phyloP scores from a whole-genome alignment of 92 coral and sea anemone genomes.

The Pocillopora meandrina region DNA sequence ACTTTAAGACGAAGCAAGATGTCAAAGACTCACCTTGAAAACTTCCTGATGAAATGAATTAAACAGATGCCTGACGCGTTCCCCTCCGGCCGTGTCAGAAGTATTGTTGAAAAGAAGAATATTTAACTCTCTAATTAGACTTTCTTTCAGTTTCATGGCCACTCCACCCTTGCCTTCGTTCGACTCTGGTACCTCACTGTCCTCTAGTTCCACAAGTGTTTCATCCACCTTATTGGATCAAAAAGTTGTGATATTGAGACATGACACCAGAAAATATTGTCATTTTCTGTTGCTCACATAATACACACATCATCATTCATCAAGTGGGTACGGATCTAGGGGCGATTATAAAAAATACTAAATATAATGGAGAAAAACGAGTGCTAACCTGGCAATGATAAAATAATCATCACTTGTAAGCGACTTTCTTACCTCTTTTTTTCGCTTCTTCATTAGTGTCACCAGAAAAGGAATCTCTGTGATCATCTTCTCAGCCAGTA shows the following conservation, averaged over 20 bases:
- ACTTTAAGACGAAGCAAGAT: not conserved
- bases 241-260: not conserved
- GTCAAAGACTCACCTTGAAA: slow-evolving; percentile 31
- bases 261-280: no score
- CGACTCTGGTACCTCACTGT: slow-evolving; percentile 64
- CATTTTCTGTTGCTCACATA: no score
- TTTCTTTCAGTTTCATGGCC: slow-evolving; percentile 54
- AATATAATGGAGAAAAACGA: no score
- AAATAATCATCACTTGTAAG: not conserved
- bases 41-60: slow-evolving; percentile 42
- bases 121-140: slow-evolving; percentile 47
- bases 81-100: slow-evolving; percentile 60
- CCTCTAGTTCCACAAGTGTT: slow-evolving; percentile 44
- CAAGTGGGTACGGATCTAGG: no score
- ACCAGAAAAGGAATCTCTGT: slow-evolving; percentile 68
- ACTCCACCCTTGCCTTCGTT: slow-evolving; percentile 60
- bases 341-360: no score
- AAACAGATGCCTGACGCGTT: slow-evolving; percentile 61
- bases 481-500: slow-evolving; percentile 77
- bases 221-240: slow-evolving; percentile 28
- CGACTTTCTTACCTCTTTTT: slow-evolving; percentile 29
- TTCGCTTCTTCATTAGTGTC: slow-evolving; percentile 51
- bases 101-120: slow-evolving; percentile 74
- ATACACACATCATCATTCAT: no score
- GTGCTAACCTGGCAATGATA: not conserved